Evolutionary conservation across 2,113 vertebrate species (phyloP), one percentile per base, ranked within the genome.

Genomic region (Zosterops lateralis): DNA sequence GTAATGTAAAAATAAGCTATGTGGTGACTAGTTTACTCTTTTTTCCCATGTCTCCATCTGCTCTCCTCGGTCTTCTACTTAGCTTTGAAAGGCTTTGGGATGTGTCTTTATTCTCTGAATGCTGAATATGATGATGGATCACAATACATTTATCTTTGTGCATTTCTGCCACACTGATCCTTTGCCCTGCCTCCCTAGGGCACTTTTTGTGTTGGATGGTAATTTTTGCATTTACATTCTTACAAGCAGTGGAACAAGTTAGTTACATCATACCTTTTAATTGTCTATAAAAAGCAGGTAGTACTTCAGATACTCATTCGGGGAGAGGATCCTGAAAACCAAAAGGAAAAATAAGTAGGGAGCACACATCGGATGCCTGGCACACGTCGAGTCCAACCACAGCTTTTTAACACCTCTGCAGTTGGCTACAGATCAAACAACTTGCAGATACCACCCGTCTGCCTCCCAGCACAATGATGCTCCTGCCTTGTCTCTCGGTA

Each of bases 391-490:
- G 67, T 83, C 67, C 62, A 84, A 75, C 84, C 58, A 3, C 92
- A 79, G 78, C 58, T 91, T 94, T 77, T 40, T 38, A 85, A 80
- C 64, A 77, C 78, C 47, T 92, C 82, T 93, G 82, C 90, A 88
- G 60, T 4, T 89, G 87, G 90, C 93, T 84, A 3, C 15, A 89
- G 53, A 89, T 94, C 73, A 93, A 81, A 93, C 47, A 81, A 25
- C 45, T 77, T 1, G 1, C 26, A 71, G 73, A 64, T 73, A 47
- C 58, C 79, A 74, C 72, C 40, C 21, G 2, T 91, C 48, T 77
- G 86, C 79, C 56, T 93, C 51, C 54, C 72, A 67, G 92, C 82
- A 64, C n/a, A 40, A 12, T 8, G 32, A 12, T 70, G 48, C 51
- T 70, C 42, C 72, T 90, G 72, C 34, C 67, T 64, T 24, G n/a